A percentile compares a stretch with the other conserved stretches of the same genome.
Conservation (phyloP, 2,797 vertebrate species). For the Parauchenoglanis ngamensis region DNA sequence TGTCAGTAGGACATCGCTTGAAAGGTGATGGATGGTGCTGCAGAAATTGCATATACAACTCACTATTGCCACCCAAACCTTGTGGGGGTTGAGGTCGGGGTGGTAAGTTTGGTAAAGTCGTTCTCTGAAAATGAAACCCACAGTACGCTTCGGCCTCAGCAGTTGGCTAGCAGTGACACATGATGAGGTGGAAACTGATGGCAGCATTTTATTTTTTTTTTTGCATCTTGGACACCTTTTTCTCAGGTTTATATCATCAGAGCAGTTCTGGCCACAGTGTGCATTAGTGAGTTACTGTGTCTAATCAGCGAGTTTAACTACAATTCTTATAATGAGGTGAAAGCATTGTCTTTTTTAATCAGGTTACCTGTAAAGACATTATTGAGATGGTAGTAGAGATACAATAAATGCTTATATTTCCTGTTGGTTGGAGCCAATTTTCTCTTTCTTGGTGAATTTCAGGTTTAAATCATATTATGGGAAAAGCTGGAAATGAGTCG, state of each 20-base stretch:
- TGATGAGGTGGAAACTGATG: background rate
- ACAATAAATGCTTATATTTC: background rate
- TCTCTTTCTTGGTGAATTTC: background rate
- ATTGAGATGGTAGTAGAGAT: background rate
- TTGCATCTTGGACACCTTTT: background rate
- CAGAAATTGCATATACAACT: background rate
- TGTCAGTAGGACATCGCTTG: background rate
- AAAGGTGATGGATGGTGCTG: no score
- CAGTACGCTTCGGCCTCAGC: background rate
- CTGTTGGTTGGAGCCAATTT: background rate
- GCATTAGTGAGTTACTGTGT: background rate
- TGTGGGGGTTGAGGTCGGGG: no score
- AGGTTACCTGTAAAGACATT: background rate
- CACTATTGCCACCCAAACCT: background rate
- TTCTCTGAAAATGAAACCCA: background rate
- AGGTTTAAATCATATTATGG: background rate
- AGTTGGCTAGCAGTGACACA: background rate
- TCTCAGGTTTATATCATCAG: background rate
- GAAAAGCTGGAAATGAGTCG: background rate
- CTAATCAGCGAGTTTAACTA: background rate
- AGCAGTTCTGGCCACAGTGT: background rate
- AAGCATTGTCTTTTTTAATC: background rate
- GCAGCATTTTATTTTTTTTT: background rate
- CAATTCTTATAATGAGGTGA: background rate
- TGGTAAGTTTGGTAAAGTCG: background rate